phyloP scores from a whole-genome alignment of 2,888 invertebrate genomes.

The Stenotaenia linearis region DNA sequence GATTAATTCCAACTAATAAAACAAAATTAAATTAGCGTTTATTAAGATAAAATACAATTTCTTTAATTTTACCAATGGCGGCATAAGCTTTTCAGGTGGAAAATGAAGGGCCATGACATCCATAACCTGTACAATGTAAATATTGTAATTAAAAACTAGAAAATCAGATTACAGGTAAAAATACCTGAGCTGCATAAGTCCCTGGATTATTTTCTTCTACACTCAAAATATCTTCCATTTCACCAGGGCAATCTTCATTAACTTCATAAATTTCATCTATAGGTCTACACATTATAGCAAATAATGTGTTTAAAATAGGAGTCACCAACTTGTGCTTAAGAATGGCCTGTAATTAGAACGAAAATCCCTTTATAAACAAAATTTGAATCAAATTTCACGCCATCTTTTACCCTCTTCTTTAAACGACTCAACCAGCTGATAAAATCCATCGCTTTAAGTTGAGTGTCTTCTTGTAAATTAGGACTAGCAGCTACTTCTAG shows the following conservation, averaged over 20 bases:
- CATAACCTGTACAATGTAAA: constrained; percentile 51
- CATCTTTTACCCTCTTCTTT: neutral
- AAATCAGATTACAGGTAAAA: neutral
- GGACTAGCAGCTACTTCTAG: neutral
- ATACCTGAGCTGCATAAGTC: constrained; percentile 61
- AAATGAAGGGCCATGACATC: constrained; percentile 67
- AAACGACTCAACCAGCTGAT: neutral
- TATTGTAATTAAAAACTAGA: neutral
- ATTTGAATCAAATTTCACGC: neutral
- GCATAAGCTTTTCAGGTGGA: constrained; percentile 69
- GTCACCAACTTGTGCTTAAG: constrained; percentile 65
- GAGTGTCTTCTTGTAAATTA: neutral
- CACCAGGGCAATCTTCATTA: constrained; percentile 59
- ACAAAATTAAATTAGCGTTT: constrained; percentile 35
- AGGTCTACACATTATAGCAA: constrained; percentile 61
- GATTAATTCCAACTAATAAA: constrained; percentile 53
- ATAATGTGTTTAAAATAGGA: constrained; percentile 61
- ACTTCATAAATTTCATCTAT: constrained; percentile 59
- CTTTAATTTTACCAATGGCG: constrained; percentile 56
- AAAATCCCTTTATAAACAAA: neutral
- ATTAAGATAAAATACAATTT: neutral
- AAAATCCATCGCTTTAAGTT: constrained; percentile 21
- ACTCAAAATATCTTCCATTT: constrained; percentile 39
- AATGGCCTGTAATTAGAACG: constrained; percentile 48
- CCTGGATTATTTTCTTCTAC: constrained; percentile 58